Conservation (phyloP, 2,797 vertebrate genomes). For the Esox masquinongy region DNA sequence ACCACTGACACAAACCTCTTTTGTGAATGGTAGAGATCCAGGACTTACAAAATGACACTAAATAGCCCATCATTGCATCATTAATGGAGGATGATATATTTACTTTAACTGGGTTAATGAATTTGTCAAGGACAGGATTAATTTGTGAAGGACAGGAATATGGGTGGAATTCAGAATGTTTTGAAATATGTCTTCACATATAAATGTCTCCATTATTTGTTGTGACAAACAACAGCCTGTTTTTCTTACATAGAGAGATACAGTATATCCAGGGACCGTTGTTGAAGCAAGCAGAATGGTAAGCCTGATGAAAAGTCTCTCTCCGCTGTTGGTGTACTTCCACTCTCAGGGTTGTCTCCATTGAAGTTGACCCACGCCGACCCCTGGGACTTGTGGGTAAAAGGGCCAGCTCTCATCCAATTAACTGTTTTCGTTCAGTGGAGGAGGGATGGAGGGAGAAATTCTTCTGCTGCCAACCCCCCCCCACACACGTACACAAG, state of each 20-base stretch:
- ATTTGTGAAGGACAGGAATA: background rate
- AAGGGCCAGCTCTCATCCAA: constrained; percentile 51
- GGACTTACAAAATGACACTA: too few species aligned
- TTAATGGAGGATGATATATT: too few species aligned
- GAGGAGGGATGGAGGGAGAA: constrained; percentile 2
- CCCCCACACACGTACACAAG: background rate
- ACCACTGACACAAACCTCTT: too few species aligned
- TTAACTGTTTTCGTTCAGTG: constrained; percentile 48
- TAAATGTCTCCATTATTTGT: background rate
- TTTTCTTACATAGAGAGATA: background rate
- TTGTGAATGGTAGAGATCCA: too few species aligned
- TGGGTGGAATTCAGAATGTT: background rate
- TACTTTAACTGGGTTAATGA: too few species aligned
- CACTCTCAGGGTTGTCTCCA: constrained; percentile 30
- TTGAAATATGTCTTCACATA: background rate
- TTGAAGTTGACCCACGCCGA: constrained; percentile 45
- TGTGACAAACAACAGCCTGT: background rate
- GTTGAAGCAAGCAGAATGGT: background rate
- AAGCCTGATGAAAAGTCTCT: background rate
- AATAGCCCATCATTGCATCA: too few species aligned
- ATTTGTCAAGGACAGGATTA: background rate
- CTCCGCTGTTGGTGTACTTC: constrained; percentile 21
- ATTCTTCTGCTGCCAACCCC: constrained; percentile 3
- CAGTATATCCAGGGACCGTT: background rate
- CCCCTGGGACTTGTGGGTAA: constrained; percentile 51